Base-by-base conservation (phyloP, 2,888 invertebrate species). In the Syrista parreyssii region DNA sequence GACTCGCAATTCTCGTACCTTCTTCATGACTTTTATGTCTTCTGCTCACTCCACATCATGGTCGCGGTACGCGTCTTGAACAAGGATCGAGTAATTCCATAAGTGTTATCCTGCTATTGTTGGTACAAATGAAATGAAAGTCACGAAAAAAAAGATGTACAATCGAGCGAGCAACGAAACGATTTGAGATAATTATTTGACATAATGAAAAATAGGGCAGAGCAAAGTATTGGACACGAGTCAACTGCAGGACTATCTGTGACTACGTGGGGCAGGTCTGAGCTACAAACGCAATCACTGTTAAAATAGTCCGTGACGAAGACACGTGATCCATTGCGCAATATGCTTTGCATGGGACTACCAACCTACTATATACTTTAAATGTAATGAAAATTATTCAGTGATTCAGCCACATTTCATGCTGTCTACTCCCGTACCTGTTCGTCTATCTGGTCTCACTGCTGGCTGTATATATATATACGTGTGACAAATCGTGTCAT, bases 251-350 rank as follows among this genome's bases (percentile, higher is more conserved):
- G 23, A 55, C 9, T 23, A 23, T 55, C 15, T 55, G 23, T 9
- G 15, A 15, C 40, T 23, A 9, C 15, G 40, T 6, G 23, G 6
- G 23, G 23, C 15, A 23, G 9, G 15, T 55, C 23, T 55, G 9
- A 55, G 9, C 79, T 84, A 81, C 82, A 78, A 78, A 79, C 68
- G 81, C 79, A 78, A 82, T 77, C 81, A 78, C 68, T 74, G 77
- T 31, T 76, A 75, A 77, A 79, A 76, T 78, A 32, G 68, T 69
- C 73, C 76, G 78, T 78, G 23, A 55, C 23, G 23, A 6, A 23
- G 15, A 55, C 55, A 1, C 23, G 1, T 23, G 23, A 55, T 55
- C 55, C 55, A 55, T 23, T 55, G 1, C 9, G 55, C 23, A 55
- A 55, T 55, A 23, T 23, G 23, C 23, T 55, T 55, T 55, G 55